These are phyloP conservation scores for Myioborus melanocephalus DNA, from an alignment of 2,797 vertebrate genomes.

Conservation along the genomic window DNA sequence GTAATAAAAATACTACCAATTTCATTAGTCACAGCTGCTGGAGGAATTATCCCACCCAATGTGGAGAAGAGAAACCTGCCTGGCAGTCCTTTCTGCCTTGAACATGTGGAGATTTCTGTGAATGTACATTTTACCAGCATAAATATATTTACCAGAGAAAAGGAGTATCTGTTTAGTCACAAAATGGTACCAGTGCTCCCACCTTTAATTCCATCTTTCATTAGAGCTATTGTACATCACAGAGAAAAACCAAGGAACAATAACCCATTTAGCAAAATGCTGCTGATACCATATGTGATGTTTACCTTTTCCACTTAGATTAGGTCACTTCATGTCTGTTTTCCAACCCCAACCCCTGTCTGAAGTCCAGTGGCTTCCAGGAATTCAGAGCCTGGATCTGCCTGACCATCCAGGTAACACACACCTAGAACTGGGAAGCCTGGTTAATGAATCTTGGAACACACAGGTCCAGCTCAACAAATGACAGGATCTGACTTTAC, in stretches of 20 bases:
- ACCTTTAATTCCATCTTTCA: not conserved
- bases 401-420: not conserved
- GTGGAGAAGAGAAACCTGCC: not conserved
- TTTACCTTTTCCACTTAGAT: not conserved
- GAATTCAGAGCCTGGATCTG: not conserved
- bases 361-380: not conserved
- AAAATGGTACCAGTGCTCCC: not conserved
- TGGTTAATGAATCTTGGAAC: not conserved
- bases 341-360: not conserved
- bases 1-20: not conserved
- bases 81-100: not conserved
- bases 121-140: not conserved
- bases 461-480: not conserved
- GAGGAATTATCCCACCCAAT: not conserved
- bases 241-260: not conserved
- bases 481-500: not conserved
- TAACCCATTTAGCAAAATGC: not conserved
- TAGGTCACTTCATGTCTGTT: not conserved
- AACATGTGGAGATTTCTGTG: not conserved
- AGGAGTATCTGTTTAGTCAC: not conserved
- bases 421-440: not conserved
- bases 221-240: not conserved
- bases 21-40: not conserved
- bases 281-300: rapidly evolving
- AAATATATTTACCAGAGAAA: not conserved